Conservation (phyloP, 1,140 invertebrate species). For the Chlorops oryzae region DNA sequence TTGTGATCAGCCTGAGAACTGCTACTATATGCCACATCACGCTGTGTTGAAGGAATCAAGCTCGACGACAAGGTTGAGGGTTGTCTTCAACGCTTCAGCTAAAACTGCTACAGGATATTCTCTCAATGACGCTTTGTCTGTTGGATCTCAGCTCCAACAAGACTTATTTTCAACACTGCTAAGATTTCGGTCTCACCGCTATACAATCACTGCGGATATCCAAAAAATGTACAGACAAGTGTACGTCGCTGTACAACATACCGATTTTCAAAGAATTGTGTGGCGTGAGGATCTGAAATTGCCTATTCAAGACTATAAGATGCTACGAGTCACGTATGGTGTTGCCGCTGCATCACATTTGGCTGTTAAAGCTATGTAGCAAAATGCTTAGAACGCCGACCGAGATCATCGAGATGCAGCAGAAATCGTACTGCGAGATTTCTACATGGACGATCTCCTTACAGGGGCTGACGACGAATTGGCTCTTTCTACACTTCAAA, state of each 20-base stretch:
- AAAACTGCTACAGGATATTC: slow-evolving; percentile 15
- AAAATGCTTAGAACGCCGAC: slow-evolving; percentile 26
- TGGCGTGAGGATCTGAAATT: slow-evolving; percentile 32
- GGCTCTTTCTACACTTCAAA: too few relatives aligned
- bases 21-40: slow-evolving; percentile 27
- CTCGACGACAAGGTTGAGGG: slow-evolving; percentile 25
- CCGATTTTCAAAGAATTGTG: slow-evolving; percentile 34
- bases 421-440: neutral
- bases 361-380: slow-evolving; percentile 31
- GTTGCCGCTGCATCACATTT: slow-evolving; percentile 32
- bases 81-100: slow-evolving; percentile 11
- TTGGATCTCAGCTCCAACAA: neutral
- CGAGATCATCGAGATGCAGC: slow-evolving; percentile 19
- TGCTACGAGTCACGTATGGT: slow-evolving; percentile 33
- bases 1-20: neutral
- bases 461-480: too few relatives aligned
- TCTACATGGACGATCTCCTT: neutral
- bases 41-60: slow-evolving; percentile 15
- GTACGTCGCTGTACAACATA: slow-evolving; percentile 6
- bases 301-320: slow-evolving; percentile 10
- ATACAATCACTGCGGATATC: slow-evolving; percentile 18
- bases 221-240: slow-evolving; percentile 23
- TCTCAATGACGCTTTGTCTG: slow-evolving; percentile 37
- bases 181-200: slow-evolving; percentile 17
- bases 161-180: slow-evolving; percentile 11